Evolutionary conservation across 1,140 invertebrate genomes (phyloP).

Genomic region (Leptopilina clavipes): DNA sequence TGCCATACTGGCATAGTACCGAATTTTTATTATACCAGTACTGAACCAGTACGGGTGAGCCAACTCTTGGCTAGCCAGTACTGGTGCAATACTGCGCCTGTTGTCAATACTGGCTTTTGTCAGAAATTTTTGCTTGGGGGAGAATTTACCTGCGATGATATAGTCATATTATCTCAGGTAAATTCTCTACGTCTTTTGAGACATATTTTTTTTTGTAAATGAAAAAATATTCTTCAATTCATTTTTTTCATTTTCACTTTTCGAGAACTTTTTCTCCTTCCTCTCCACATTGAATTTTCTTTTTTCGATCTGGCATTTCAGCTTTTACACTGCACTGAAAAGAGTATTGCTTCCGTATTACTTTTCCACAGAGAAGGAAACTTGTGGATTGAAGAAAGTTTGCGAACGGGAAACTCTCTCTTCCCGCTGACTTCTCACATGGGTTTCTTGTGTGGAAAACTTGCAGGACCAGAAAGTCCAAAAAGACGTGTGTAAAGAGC

Average conservation of each 20-base stretch:
- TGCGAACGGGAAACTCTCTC: not conserved
- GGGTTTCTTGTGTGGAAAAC: not conserved
- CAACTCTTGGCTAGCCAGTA: no score
- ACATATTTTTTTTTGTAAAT: not conserved
- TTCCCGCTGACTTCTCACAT: not conserved
- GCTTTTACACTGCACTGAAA: not conserved
- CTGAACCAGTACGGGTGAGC: no score
- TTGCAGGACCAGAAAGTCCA: constrained; percentile 17
- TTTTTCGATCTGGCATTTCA: constrained; percentile 7
- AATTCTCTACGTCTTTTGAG: no score
- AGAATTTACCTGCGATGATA: no score
- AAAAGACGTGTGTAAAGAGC: not conserved
- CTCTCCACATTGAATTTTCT: not conserved
- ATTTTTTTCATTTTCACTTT: constrained; percentile 1
- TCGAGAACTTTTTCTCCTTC: constrained; percentile 1
- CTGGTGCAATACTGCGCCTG: no score
- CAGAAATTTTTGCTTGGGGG: no score
- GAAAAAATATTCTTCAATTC: no score
- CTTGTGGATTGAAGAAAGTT: constrained; percentile 23
- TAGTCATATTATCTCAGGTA: no score
- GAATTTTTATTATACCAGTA: no score
- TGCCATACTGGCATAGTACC: no score
- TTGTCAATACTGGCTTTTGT: no score
- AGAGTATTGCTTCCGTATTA: constrained; percentile 15
- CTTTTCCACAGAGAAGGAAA: constrained; percentile 23